A percentile compares a stretch with the other conserved stretches of the same genome.
Evolutionary conservation across 1,140 invertebrate genomes (phyloP).

Genomic region (Cyclina sinensis): DNA sequence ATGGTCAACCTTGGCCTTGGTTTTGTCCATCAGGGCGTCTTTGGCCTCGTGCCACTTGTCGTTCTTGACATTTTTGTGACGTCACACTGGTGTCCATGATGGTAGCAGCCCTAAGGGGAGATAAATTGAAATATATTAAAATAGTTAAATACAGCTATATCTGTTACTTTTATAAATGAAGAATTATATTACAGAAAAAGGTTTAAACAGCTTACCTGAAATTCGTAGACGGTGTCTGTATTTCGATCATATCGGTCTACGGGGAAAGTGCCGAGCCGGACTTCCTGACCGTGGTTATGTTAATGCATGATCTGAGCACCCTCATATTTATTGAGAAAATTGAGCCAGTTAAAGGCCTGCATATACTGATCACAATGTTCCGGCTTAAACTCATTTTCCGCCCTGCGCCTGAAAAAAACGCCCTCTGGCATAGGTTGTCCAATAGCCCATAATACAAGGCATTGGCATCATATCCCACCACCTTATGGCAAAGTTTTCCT

Average conservation of each 20-base stretch:
- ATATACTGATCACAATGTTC: constrained; percentile 44
- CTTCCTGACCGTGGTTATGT: neutral
- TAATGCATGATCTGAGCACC: constrained; percentile 20
- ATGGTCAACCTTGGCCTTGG: neutral
- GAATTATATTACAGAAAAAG: constrained; percentile 32
- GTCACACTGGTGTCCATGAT: constrained; percentile 14
- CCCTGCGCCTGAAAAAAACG: constrained; percentile 39
- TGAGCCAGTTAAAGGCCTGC: constrained; percentile 55
- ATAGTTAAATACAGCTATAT: neutral
- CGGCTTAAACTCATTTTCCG: constrained; percentile 38
- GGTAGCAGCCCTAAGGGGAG: neutral
- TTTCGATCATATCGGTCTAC: constrained; percentile 39
- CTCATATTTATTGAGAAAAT: constrained; percentile 24
- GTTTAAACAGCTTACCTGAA: constrained; percentile 54
- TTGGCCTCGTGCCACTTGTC: neutral
- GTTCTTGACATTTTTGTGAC: constrained; percentile 49
- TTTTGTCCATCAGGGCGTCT: constrained; percentile 40
- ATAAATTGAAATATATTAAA: neutral
- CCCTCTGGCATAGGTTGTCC: constrained; percentile 70
- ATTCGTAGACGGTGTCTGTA: constrained; percentile 52
- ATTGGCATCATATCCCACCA: constrained; percentile 69
- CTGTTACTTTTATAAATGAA: neutral
- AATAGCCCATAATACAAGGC: constrained; percentile 68
- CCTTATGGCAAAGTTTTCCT: constrained; percentile 34
- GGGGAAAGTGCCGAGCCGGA: constrained; percentile 2